Conservation (phyloP, 2,113 vertebrate genomes). For the Caracal caracal region DNA sequence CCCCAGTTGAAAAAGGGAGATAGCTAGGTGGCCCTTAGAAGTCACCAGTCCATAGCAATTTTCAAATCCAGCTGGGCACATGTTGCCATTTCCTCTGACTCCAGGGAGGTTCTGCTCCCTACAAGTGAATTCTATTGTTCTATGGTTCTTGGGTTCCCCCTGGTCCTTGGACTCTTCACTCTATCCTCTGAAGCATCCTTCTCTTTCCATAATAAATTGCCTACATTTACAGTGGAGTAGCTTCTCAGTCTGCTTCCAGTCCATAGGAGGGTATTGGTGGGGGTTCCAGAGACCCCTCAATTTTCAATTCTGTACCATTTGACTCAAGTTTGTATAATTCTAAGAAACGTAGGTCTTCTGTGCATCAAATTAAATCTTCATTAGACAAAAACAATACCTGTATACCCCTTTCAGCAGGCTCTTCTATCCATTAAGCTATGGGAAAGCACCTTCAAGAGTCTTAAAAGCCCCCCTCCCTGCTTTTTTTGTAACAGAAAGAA, state of each 20-base stretch:
- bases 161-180: background rate
- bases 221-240: background rate
- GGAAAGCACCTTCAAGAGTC: background rate
- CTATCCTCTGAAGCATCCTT: background rate
- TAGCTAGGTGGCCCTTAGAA: background rate
- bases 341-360: background rate
- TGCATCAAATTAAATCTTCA: background rate
- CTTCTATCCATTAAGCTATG: background rate
- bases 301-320: background rate
- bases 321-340: background rate
- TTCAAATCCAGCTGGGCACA: background rate
- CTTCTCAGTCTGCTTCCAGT: background rate
- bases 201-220: background rate
- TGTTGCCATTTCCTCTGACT: background rate
- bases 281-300: background rate
- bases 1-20: background rate
- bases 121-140: background rate
- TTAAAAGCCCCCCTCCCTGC: background rate
- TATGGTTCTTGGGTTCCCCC: background rate
- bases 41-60: background rate
- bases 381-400: background rate
- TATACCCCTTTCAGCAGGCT: background rate
- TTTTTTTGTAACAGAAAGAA: background rate
- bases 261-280: background rate
- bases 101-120: background rate